Evolutionary conservation across 2,797 vertebrate genomes (phyloP).

Genomic region (Selene dorsalis): DNA sequence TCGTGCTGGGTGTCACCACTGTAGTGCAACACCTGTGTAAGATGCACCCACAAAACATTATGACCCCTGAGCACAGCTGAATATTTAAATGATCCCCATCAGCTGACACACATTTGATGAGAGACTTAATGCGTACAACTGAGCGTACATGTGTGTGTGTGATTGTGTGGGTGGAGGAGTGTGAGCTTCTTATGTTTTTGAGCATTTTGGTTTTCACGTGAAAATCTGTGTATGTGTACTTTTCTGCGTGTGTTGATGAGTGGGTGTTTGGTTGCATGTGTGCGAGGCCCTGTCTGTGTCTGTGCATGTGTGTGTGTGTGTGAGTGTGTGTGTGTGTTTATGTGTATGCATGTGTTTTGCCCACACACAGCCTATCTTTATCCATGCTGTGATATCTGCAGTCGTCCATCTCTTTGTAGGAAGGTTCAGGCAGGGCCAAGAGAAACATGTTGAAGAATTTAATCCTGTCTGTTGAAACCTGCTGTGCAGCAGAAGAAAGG

Average conservation of each 20-base stretch:
- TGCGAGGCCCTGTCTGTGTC: slow-evolving; percentile 20
- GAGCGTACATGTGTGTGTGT: slow-evolving; percentile 18
- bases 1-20: too few species aligned
- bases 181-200: slow-evolving; percentile 44
- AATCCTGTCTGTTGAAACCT: slow-evolving; percentile 19
- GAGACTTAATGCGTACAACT: slow-evolving; percentile 12
- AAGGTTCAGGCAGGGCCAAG: slow-evolving; percentile 45
- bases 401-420: slow-evolving; percentile 35
- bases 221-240: slow-evolving; percentile 13
- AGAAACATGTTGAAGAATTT: slow-evolving; percentile 36
- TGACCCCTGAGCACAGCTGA: neutral
- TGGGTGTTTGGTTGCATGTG: slow-evolving; percentile 36
- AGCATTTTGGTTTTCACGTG: slow-evolving; percentile 43
- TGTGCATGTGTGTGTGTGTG: slow-evolving; percentile 21
- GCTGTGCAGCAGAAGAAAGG: neutral
- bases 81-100: slow-evolving; percentile 31
- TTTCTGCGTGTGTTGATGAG: slow-evolving; percentile 23
- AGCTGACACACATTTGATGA: slow-evolving; percentile 27
- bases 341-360: slow-evolving; percentile 61
- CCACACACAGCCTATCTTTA: slow-evolving; percentile 76
- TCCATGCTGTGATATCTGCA: slow-evolving; percentile 48
- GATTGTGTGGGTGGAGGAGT: slow-evolving; percentile 41
- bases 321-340: slow-evolving; percentile 42
- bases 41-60: too few species aligned
- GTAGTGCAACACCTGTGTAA: too few species aligned